phyloP scores from a whole-genome alignment of 2,113 vertebrate species.

The Penelope pileata region DNA sequence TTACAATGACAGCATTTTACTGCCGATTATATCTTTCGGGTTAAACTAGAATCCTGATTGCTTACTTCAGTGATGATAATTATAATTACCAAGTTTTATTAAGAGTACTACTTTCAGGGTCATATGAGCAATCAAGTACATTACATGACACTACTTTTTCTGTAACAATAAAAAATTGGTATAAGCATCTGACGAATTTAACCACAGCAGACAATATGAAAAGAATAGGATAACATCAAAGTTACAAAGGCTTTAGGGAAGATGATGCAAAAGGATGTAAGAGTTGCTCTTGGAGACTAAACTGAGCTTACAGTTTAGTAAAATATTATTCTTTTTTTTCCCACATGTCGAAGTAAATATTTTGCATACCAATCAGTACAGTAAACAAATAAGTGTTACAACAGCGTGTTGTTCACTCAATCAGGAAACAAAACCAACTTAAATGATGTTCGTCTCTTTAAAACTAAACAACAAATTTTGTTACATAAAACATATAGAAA shows the following conservation, averaged over 20 bases:
- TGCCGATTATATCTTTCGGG: background rate
- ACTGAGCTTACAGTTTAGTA: background rate
- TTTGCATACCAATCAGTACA: background rate
- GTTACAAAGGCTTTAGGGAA: background rate
- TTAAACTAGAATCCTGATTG: background rate
- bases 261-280: background rate
- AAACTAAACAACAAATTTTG: background rate
- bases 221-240: background rate
- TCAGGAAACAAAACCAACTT: background rate
- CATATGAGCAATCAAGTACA: background rate
- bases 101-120: background rate
- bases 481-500: background rate
- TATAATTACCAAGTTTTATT: background rate
- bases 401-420: background rate
- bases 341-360: background rate
- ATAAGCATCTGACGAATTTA: background rate
- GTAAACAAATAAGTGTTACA: background rate
- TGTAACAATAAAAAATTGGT: background rate
- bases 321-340: background rate
- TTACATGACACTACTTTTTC: background rate
- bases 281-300: background rate
- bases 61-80: background rate
- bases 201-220: background rate
- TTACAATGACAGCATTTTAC: background rate
- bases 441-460: background rate